Evolutionary conservation across 2,888 invertebrate genomes (phyloP).

Genomic region (Malthinus flaveolus): DNA sequence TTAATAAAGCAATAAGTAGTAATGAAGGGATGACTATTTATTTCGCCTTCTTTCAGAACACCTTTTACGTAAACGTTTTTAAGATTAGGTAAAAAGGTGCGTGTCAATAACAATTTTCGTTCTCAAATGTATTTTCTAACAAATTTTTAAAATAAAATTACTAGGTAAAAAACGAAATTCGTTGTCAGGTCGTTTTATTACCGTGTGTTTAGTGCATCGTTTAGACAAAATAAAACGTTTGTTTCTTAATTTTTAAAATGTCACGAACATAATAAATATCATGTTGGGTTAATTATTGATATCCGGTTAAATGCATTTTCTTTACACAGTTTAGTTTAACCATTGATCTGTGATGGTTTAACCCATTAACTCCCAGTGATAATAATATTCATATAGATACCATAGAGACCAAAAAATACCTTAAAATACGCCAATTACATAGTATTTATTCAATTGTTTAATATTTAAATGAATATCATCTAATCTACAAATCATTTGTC

Average conservation of each 20-base stretch:
- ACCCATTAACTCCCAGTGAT: too few species aligned
- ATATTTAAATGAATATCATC: too few species aligned
- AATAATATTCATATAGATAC: too few species aligned
- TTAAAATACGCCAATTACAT: too few species aligned
- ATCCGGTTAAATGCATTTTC: constrained; percentile 23
- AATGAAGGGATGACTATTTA: neutral
- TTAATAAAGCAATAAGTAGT: neutral
- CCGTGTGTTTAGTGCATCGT: constrained; percentile 31
- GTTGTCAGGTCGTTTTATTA: constrained; percentile 32
- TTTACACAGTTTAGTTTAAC: too few species aligned
- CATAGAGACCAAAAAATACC: too few species aligned
- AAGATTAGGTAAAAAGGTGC: constrained; percentile 12
- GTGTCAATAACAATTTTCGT: constrained; percentile 20
- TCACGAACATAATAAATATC: constrained; percentile 42
- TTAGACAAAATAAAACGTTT: constrained; percentile 31
- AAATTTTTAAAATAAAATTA: constrained; percentile 22
- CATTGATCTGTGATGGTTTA: too few species aligned
- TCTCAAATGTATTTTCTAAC: constrained; percentile 15
- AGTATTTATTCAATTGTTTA: too few species aligned
- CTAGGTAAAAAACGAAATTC: constrained; percentile 34
- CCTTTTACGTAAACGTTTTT: neutral
- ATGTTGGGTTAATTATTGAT: constrained; percentile 40
- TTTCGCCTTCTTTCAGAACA: constrained; percentile 1
- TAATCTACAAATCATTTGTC: too few species aligned
- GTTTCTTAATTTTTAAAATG: constrained; percentile 37